Evolutionary conservation across 1,140 invertebrate species (phyloP).

Genomic region (Nylanderia fulva): DNA sequence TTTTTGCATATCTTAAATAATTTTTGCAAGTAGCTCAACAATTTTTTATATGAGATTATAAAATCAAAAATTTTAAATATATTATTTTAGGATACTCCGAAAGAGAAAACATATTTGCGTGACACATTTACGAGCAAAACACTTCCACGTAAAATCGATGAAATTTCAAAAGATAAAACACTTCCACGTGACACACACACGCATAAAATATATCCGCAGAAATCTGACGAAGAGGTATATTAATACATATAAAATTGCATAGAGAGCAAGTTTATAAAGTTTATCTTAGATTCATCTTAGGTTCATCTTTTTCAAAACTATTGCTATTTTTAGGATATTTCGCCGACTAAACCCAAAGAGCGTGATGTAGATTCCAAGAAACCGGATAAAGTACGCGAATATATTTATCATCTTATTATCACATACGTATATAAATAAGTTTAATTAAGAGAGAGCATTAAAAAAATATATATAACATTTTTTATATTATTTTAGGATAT

Average conservation of each 20-base stretch:
- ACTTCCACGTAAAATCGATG: neutral
- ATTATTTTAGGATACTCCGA: slow-evolving; percentile 35
- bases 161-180: slow-evolving; percentile 20
- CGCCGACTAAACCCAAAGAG: slow-evolving; percentile 33
- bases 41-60: neutral
- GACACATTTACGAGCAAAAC: neutral
- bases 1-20: neutral
- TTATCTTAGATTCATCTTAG: neutral
- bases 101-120: slow-evolving; percentile 30
- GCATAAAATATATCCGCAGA: slow-evolving; percentile 14
- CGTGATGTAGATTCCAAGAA: neutral
- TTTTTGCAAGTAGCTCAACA: neutral
- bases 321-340: slow-evolving; percentile 58
- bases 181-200: neutral
- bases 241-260: neutral
- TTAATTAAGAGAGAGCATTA: neutral
- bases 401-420: slow-evolving; percentile 18
- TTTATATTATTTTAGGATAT: slow-evolving; percentile 46
- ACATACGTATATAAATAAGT: neutral
- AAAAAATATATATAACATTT: neutral
- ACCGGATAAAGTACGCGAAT: slow-evolving; percentile 43
- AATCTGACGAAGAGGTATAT: slow-evolving; percentile 46
- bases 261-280: neutral
- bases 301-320: neutral
- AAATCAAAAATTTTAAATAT: neutral